Conservation (phyloP, 2,113 vertebrate species). For the Perccottus glenii region DNA sequence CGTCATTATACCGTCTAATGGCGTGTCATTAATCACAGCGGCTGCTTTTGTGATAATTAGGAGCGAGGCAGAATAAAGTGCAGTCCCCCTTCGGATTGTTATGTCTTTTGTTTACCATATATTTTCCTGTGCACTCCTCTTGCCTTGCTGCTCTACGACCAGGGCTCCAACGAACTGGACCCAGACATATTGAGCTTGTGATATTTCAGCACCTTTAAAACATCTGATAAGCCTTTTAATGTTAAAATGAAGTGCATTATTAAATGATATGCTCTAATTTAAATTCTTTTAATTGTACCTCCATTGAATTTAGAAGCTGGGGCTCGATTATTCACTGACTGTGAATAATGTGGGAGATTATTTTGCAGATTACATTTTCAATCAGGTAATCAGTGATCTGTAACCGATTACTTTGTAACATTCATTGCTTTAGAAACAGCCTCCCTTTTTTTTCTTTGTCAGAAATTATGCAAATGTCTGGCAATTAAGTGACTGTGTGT, state of each 20-base stretch:
- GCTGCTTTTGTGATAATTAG: conserved; percentile 33
- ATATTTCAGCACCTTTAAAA: not conserved
- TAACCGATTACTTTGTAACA: conserved; percentile 63
- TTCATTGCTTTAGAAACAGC: conserved; percentile 30
- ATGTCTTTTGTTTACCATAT: not conserved
- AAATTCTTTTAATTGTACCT: conserved; percentile 52
- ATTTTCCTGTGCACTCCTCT: conserved; percentile 1
- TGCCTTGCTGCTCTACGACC: conserved; percentile 1
- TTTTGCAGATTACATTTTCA: conserved; percentile 68
- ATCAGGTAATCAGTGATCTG: conserved; percentile 71
- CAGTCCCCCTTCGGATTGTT: conserved; percentile 20
- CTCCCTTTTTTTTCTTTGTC: conserved; percentile 25
- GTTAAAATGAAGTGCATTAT: conserved; percentile 42
- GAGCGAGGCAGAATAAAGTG: conserved; percentile 8
- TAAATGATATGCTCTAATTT: conserved; percentile 50
- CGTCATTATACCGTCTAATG: conserved; percentile 40
- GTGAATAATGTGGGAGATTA: conserved; percentile 65
- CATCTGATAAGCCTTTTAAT: conserved; percentile 7
- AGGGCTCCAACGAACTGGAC: conserved; percentile 8
- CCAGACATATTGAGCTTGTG: conserved; percentile 3
- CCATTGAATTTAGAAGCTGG: conserved; percentile 44
- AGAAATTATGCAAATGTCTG: conserved; percentile 61
- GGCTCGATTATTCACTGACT: conserved; percentile 59
- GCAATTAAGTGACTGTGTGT: conserved; percentile 58
- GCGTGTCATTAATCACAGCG: conserved; percentile 41